Conservation (phyloP, 2,797 vertebrate genomes). For the Capromys pilorides region DNA sequence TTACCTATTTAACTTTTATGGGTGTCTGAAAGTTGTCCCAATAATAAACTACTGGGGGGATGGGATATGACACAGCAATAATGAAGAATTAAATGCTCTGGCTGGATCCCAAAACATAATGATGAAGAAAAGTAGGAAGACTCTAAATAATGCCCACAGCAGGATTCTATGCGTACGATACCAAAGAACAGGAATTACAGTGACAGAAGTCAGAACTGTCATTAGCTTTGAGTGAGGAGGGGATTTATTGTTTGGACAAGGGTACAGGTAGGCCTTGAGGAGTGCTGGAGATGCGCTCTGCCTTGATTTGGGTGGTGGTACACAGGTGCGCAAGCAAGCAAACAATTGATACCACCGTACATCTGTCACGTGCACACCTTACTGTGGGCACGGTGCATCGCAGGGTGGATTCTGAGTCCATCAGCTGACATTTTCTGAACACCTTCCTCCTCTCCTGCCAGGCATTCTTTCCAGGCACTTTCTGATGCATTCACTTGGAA, state of each 20-base stretch:
- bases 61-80: background rate
- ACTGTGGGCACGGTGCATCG: background rate
- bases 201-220: background rate
- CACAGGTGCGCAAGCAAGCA: background rate
- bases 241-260: background rate
- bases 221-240: background rate
- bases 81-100: background rate
- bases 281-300: background rate
- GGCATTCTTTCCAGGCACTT: slow-evolving; percentile 66
- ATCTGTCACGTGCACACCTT: background rate
- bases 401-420: background rate
- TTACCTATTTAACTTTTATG: background rate
- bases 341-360: background rate
- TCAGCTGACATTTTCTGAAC: slow-evolving; percentile 1
- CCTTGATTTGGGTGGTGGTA: background rate
- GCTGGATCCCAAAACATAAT: background rate
- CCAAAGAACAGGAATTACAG: background rate
- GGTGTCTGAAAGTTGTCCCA: background rate
- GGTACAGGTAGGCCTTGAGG: background rate
- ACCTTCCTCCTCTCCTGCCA: background rate
- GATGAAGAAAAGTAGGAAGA: background rate
- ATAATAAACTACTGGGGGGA: background rate
- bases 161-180: background rate
- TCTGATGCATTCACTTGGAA: slow-evolving; percentile 75
- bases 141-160: accelerated